Conservation (phyloP, 1,140 invertebrate genomes). For the Watersipora subatra region DNA sequence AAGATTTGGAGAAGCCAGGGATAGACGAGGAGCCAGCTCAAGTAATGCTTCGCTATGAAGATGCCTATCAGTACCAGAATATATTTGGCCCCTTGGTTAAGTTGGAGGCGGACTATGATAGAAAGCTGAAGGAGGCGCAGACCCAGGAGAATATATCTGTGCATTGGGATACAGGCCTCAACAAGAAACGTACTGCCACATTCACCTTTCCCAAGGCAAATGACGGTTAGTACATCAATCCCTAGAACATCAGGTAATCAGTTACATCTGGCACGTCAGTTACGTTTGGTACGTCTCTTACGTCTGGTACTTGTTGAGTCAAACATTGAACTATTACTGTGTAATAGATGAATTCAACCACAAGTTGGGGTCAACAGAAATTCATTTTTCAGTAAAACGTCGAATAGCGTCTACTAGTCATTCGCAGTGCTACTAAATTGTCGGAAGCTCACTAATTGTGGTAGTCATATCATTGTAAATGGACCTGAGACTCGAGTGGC, state of each 20-base stretch:
- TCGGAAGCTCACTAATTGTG: too few relatives aligned
- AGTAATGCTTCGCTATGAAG: constrained; percentile 84
- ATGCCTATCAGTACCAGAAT: constrained; percentile 97
- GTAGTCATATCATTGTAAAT: too few relatives aligned
- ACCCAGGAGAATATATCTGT: constrained; percentile 97
- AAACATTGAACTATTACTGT: not conserved
- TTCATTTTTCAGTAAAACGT: too few relatives aligned
- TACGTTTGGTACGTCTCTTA: not conserved
- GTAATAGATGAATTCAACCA: too few relatives aligned
- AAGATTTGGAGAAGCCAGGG: constrained; percentile 92
- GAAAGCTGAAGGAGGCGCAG: constrained; percentile 91
- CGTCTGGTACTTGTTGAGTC: not conserved
- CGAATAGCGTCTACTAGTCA: too few relatives aligned
- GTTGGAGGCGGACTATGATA: constrained; percentile 96
- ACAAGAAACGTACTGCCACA: constrained; percentile 91
- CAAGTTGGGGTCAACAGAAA: too few relatives aligned
- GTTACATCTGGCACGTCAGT: not conserved
- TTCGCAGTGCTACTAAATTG: too few relatives aligned
- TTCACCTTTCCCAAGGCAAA: constrained; percentile 95
- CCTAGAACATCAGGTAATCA: constrained; percentile 3
- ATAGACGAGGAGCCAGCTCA: constrained; percentile 93
- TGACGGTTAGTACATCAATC: constrained; percentile 48
- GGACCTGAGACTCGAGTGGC: too few relatives aligned
- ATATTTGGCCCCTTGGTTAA: constrained; percentile 95
- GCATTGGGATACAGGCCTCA: constrained; percentile 92